Evolutionary conservation across 2,797 vertebrate species (phyloP).

Genomic region (Okamejei kenojei): DNA sequence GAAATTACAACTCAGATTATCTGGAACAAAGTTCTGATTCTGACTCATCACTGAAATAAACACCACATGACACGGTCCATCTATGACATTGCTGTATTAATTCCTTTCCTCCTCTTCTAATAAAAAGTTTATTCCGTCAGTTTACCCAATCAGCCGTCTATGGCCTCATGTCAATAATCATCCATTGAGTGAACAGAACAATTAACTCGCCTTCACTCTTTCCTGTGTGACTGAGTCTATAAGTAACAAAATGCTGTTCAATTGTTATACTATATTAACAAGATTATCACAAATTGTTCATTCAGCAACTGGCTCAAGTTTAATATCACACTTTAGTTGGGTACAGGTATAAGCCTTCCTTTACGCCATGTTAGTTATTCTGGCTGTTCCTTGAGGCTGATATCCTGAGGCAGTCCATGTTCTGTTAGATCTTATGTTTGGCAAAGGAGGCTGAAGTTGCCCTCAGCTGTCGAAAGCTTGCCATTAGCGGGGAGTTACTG

Average conservation of each 20-base stretch:
- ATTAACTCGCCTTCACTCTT: neutral
- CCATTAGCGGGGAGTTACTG: neutral
- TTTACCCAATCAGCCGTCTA: neutral
- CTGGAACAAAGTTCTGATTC: neutral
- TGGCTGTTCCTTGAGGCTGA: neutral
- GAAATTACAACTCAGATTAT: neutral
- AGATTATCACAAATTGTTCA: neutral
- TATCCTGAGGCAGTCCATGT: neutral
- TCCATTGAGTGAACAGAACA: neutral
- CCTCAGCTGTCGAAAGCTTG: neutral
- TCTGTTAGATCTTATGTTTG: neutral
- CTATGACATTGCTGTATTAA: neutral
- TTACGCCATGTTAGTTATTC: neutral
- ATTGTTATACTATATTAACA: neutral
- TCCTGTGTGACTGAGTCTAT: neutral
- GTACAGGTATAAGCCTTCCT: neutral
- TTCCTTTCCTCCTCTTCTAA: neutral
- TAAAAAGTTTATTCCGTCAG: neutral
- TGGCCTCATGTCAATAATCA: neutral
- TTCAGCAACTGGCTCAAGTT: neutral
- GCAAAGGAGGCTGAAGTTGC: neutral
- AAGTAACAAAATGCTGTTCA: neutral
- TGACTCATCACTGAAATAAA: neutral
- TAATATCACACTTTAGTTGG: neutral
- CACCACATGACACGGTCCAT: neutral